These are phyloP conservation scores for Macaria notata DNA, from an alignment of 2,888 invertebrate species.

Conservation along the genomic window DNA sequence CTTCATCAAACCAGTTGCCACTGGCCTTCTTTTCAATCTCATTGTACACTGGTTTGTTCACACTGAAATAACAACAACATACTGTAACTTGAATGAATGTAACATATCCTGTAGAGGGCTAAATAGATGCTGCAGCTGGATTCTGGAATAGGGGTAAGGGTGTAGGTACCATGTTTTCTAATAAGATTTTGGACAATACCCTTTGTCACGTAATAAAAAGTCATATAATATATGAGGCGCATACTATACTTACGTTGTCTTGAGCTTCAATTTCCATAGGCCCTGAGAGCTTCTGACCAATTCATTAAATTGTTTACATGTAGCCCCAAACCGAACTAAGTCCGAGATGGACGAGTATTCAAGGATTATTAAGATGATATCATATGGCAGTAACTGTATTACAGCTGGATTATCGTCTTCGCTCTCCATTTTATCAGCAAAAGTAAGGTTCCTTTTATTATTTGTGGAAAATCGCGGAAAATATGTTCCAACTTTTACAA, in stretches of 20 bases:
- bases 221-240: too few species aligned
- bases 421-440: conserved; percentile 21
- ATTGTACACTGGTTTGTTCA: conserved; percentile 27
- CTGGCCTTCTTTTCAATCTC: conserved; percentile 37
- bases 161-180: too few species aligned
- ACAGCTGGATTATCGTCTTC: conserved; percentile 1
- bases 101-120: too few species aligned
- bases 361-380: conserved; percentile 52
- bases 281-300: conserved; percentile 60
- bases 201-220: too few species aligned
- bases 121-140: too few species aligned
- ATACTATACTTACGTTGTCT: conserved; percentile 54
- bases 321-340: conserved; percentile 74
- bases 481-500: too few species aligned
- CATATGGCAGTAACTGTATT: conserved; percentile 49
- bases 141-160: too few species aligned
- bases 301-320: conserved; percentile 76
- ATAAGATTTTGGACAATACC: too few species aligned
- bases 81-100: too few species aligned
- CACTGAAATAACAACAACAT: conserved; percentile 5
- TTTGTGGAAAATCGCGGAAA: too few species aligned
- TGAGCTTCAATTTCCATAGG: conserved; percentile 55
- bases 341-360: conserved; percentile 52
- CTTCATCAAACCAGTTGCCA: conserved; percentile 27
- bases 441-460: too few species aligned